Conservation (phyloP, 92 coral and sea anemone genomes). For the Paramuricea clavata region DNA sequence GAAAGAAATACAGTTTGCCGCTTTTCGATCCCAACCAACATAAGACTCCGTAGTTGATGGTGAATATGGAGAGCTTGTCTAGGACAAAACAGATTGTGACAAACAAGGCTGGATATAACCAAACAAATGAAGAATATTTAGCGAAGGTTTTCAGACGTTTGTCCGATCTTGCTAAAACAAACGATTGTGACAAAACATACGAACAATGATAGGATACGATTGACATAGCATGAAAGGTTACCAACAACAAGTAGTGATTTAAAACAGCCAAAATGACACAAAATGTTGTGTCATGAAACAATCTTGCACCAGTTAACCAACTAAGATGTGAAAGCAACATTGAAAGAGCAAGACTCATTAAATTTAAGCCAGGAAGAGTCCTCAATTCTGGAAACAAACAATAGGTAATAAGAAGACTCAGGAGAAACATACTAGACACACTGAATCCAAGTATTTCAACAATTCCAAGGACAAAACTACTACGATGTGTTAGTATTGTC, state of each 20-base stretch:
- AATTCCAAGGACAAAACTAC: too few species aligned
- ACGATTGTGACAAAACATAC: neutral
- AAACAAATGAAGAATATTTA: neutral
- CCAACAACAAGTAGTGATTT: constrained; percentile 51
- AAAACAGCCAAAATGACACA: constrained; percentile 5
- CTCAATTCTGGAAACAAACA: too few species aligned
- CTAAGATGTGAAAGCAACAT: neutral
- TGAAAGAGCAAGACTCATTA: neutral
- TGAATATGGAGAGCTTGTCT: neutral
- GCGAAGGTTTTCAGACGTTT: neutral
- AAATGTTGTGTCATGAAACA: too few species aligned
- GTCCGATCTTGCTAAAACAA: neutral
- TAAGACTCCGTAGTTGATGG: neutral
- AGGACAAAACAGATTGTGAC: neutral
- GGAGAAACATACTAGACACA: too few species aligned
- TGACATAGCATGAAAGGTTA: constrained; percentile 49
- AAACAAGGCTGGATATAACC: neutral
- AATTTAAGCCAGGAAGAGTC: too few species aligned
- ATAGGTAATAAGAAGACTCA: too few species aligned
- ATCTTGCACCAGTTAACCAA: neutral
- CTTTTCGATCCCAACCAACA: constrained; percentile 3
- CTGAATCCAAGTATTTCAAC: too few species aligned
- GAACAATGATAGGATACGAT: constrained; percentile 45
- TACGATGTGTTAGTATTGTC: too few species aligned
- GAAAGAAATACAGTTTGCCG: neutral